Evolutionary conservation across 2,888 invertebrate species (phyloP).

Genomic region (Rhimphoctona megacephalus): DNA sequence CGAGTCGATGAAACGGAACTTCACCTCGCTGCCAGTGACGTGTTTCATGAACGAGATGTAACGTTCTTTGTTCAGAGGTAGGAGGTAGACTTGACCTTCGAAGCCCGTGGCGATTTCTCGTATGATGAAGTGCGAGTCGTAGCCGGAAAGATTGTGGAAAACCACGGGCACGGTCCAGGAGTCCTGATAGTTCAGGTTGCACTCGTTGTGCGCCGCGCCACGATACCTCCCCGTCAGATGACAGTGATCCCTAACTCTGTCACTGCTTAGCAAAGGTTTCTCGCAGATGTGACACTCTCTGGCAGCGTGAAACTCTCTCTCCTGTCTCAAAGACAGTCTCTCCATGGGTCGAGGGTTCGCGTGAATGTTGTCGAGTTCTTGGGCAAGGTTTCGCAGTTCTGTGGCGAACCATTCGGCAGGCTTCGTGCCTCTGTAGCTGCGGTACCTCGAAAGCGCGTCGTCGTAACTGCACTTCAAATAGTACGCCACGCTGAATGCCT

Average conservation of each 20-base stretch:
- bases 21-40: background rate
- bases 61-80: conserved; percentile 72
- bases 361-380: conserved; percentile 17
- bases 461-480: conserved; percentile 52
- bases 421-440: conserved; percentile 26
- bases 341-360: conserved; percentile 47
- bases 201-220: conserved; percentile 71
- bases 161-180: conserved; percentile 69
- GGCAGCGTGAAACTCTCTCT: conserved; percentile 36
- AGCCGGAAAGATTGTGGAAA: conserved; percentile 75
- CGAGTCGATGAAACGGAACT: conserved; percentile 45
- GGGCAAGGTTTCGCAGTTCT: conserved; percentile 31
- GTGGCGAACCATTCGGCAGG: conserved; percentile 60
- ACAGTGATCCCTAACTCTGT: conserved; percentile 65
- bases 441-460: conserved; percentile 52
- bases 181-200: conserved; percentile 72
- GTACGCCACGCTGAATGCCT: conserved; percentile 50
- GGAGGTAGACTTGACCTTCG: conserved; percentile 64
- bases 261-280: conserved; percentile 54
- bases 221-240: conserved; percentile 69
- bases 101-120: conserved; percentile 68
- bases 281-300: conserved; percentile 67
- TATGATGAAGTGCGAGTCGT: conserved; percentile 75
- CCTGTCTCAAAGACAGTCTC: conserved; percentile 36
- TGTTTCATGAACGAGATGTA: conserved; percentile 77